Conservation (phyloP, 2,113 vertebrate species). For the Ochotona princeps region DNA sequence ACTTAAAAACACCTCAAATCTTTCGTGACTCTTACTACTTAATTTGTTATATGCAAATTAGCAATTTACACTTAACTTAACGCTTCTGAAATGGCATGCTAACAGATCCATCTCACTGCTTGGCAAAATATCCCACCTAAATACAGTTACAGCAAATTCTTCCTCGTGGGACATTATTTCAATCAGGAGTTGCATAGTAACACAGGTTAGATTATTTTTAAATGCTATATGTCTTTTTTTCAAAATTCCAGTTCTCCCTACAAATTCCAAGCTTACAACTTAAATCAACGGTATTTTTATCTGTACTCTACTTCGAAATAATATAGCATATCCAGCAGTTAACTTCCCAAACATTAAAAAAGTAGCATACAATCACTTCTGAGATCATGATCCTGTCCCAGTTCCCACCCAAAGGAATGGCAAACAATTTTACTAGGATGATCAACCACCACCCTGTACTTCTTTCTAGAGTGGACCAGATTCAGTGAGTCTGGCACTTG, state of each 20-base stretch:
- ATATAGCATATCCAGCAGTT: not conserved
- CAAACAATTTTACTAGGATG: not conserved
- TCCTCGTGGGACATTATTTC: not conserved
- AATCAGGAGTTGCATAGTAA: not conserved
- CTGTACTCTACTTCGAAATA: conserved; percentile 48
- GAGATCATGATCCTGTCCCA: not conserved
- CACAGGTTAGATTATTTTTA: not conserved
- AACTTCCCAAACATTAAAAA: not conserved
- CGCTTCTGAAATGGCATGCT: not conserved
- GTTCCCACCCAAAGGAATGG: not conserved
- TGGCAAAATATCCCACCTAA: not conserved
- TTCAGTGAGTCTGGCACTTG: not conserved
- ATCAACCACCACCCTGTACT: not conserved
- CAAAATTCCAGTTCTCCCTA: not conserved
- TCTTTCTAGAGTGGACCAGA: not conserved
- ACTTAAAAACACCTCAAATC: not conserved
- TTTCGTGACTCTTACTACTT: not conserved
- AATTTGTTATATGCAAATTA: not conserved
- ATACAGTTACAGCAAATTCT: not conserved
- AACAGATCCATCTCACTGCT: not conserved
- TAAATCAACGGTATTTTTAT: not conserved
- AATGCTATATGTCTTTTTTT: no score
- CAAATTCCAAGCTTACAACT: conserved; percentile 39
- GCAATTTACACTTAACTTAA: not conserved
- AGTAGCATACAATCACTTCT: not conserved